phyloP scores from a whole-genome alignment of 2,113 vertebrate genomes.

The Arenaria interpres region DNA sequence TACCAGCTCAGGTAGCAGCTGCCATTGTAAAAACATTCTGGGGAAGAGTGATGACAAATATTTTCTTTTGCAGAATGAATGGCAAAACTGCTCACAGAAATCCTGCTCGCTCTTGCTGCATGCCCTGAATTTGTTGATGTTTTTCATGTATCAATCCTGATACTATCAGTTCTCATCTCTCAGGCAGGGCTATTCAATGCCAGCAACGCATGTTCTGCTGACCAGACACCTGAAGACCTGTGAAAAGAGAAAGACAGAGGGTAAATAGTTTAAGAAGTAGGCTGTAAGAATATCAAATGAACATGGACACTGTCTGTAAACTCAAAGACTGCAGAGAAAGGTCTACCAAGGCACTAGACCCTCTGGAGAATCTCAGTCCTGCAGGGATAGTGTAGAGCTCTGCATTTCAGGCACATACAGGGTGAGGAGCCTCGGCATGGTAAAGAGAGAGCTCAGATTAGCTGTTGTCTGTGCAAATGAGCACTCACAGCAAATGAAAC shows the following conservation, averaged over 20 bases:
- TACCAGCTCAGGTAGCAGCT: slow-evolving; percentile 65
- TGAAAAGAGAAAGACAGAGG: neutral
- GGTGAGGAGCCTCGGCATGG: neutral
- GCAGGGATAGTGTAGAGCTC: neutral
- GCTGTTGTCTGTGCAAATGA: neutral
- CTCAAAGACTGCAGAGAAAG: neutral
- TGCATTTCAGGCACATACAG: neutral
- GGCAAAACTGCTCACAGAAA: slow-evolving; percentile 18
- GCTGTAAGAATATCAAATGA: neutral
- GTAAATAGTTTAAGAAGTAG: neutral
- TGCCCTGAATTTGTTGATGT: neutral
- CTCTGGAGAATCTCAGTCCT: neutral
- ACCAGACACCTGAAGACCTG: neutral
- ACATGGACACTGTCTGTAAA: neutral
- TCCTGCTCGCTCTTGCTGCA: neutral
- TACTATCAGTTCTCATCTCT: neutral
- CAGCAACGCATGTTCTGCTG: neutral
- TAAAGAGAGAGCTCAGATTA: neutral
- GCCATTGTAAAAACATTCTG: slow-evolving; percentile 47
- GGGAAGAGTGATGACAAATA: slow-evolving; percentile 34
- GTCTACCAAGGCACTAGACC: neutral
- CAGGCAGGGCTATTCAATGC: neutral
- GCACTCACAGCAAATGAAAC: neutral
- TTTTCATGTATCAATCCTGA: neutral
- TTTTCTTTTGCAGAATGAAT: slow-evolving; percentile 41